These are phyloP conservation scores for Archilochus colubris DNA, from an alignment of 2,113 vertebrate genomes.

Conservation along the genomic window DNA sequence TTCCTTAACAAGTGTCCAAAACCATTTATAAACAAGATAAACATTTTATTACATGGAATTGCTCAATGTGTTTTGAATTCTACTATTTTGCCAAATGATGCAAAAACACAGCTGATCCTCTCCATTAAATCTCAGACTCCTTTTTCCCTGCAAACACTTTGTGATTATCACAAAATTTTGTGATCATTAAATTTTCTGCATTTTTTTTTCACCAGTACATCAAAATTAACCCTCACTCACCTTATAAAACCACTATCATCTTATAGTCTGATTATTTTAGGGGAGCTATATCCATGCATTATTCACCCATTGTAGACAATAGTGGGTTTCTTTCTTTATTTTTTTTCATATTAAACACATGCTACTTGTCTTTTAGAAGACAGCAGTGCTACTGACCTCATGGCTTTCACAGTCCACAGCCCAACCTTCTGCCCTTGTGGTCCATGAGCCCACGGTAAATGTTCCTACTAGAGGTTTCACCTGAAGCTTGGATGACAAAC, in stretches of 20 bases:
- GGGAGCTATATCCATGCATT: not conserved
- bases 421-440: not conserved
- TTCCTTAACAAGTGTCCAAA: not conserved
- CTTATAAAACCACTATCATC: not conserved
- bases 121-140: not conserved
- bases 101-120: not conserved
- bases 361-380: not conserved
- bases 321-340: not conserved
- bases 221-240: not conserved
- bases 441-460: not conserved
- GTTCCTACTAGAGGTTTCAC: not conserved
- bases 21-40: not conserved
- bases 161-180: no score
- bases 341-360: not conserved
- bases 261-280: not conserved
- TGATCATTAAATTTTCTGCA: not conserved
- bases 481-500: not conserved
- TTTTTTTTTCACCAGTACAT: not conserved
- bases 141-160: not conserved
- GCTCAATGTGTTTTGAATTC: not conserved
- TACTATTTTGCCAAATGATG: not conserved
- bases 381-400: not conserved
- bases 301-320: not conserved
- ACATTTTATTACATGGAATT: not conserved
- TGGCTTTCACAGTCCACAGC: not conserved